These are phyloP conservation scores for Holacanthella duospinosa DNA, from an alignment of 2,888 invertebrate genomes.

Conservation along the genomic window DNA sequence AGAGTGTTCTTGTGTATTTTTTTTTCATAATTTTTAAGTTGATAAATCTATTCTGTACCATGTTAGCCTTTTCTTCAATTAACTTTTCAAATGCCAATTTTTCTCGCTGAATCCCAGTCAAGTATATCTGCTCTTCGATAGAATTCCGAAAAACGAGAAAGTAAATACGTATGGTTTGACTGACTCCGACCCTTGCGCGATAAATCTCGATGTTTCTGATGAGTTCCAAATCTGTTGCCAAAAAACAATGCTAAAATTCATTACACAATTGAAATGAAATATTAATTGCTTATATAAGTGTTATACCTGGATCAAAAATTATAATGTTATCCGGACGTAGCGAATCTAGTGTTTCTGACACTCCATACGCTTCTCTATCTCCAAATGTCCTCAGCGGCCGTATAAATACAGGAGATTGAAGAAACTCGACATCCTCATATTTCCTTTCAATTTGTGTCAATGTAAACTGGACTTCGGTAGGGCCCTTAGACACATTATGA, in stretches of 20 bases:
- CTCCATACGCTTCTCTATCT: slow-evolving; percentile 27
- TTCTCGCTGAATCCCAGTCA: slow-evolving; percentile 78
- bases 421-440: slow-evolving; percentile 35
- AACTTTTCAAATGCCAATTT: slow-evolving; percentile 88
- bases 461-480: slow-evolving; percentile 35
- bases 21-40: neutral
- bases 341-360: slow-evolving; percentile 27
- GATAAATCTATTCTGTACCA: slow-evolving; percentile 17
- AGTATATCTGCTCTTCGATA: slow-evolving; percentile 92
- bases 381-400: slow-evolving; percentile 18
- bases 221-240: slow-evolving; percentile 34
- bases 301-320: slow-evolving; percentile 35
- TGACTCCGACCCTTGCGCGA: slow-evolving; percentile 30
- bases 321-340: slow-evolving; percentile 33
- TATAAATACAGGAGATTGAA: slow-evolving; percentile 27
- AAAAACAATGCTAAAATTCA: neutral
- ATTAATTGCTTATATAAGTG: neutral
- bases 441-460: slow-evolving; percentile 39
- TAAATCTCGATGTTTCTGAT: slow-evolving; percentile 34
- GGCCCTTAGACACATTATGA: slow-evolving; percentile 12
- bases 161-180: slow-evolving; percentile 58
- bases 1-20: neutral
- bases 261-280: neutral
- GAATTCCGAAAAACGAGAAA: slow-evolving; percentile 84
- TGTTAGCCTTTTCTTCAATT: slow-evolving; percentile 70